Base-by-base conservation (phyloP, 2,888 invertebrate species). In the Lysandra coridon region DNA sequence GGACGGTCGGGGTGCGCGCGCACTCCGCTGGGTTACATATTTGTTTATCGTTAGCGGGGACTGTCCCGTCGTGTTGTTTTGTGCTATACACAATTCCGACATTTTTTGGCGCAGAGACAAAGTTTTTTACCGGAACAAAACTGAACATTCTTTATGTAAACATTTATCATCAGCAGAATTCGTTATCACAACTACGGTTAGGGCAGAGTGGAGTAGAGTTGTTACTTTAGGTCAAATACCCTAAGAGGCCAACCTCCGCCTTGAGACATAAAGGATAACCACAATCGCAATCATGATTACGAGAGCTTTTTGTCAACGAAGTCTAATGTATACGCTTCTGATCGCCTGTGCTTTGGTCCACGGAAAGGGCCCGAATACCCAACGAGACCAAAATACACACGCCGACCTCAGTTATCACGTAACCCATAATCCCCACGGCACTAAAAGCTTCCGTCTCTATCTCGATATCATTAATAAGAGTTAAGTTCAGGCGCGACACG, bases 1-100 rank as follows among this genome's bases (percentile, higher is more conserved):
- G 85, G 85, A 81, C 82, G 79, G 30, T 69, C 73, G 79, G 64
- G 73, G 14, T 90, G 91, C 91, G 91, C 91, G 91, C 91, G 91
- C 91, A 89, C 7, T 83, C 33, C 83, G 79, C 81, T 86, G 85
- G 87, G 84, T 83, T 82, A 83, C 83, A 82, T 81, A 83, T 81
- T 81, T 79, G 80, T 80, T 80, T 80, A 79, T 80, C 80, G 77
- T 79, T 80, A 60, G 79, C 77, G 73, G 76, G 80, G 80, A 82
- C 82, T 79, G 80, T 79, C 81, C 81, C 81, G 79, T 40, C 33
- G 75, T 12, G 57, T 76, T 57, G 76, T 76, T 69, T 69, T 37
- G 69, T 37, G 14, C 69, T 14, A 69, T 14, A 6, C 30, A 30
- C 57, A 57, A 57, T 76, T 6, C 53, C 3, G 53, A 76, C 17